Percentiles rank a stretch among this genome's conserved stretches.
Conservation (phyloP, 1,140 invertebrate species). For the Trichonephila clavipes region DNA sequence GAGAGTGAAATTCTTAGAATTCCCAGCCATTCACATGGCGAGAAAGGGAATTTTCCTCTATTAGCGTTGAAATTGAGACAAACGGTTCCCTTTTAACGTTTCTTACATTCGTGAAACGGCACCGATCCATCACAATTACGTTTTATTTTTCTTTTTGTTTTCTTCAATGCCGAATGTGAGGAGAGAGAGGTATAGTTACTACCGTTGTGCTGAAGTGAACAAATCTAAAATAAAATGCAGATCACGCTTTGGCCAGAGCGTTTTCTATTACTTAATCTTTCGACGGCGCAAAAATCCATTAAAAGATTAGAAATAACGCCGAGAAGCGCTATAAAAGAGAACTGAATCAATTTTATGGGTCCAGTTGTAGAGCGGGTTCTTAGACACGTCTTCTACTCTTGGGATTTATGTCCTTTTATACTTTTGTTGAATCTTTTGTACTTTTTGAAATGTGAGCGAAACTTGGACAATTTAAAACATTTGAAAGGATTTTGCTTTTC, state of each 20-base stretch:
- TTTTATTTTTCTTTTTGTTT: neutral
- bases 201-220: no score
- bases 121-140: slow-evolving; percentile 32
- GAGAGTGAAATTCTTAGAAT: neutral
- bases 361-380: neutral
- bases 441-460: neutral
- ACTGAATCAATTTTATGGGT: slow-evolving; percentile 1
- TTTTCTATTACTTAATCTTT: slow-evolving; percentile 52
- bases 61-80: slow-evolving; percentile 46
- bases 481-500: neutral
- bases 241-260: neutral
- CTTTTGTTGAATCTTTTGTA: neutral
- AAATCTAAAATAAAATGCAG: slow-evolving; percentile 9
- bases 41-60: neutral
- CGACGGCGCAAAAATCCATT: slow-evolving; percentile 23
- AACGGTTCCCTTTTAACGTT: slow-evolving; percentile 1
- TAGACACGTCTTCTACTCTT: neutral
- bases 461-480: neutral
- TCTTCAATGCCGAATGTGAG: neutral
- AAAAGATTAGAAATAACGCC: slow-evolving; percentile 37
- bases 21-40: slow-evolving; percentile 7
- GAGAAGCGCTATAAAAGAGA: neutral
- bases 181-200: no score
- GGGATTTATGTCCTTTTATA: neutral
- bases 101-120: neutral